These are phyloP conservation scores for Amiota mariae DNA, from an alignment of 2,888 invertebrate species.

Conservation along the genomic window DNA sequence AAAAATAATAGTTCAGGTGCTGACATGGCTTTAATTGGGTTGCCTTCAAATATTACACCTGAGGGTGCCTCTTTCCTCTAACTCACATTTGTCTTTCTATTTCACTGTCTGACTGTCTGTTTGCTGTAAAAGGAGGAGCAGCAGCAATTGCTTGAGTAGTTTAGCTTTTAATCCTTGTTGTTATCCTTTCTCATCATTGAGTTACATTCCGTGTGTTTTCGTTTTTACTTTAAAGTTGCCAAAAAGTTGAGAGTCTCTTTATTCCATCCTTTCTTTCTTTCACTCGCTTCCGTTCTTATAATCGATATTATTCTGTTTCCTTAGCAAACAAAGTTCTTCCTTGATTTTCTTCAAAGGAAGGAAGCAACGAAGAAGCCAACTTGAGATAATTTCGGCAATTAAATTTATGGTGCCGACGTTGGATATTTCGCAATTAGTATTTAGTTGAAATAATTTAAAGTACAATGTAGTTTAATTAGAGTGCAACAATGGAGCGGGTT, in stretches of 20 bases:
- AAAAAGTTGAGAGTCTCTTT: slow-evolving; percentile 25
- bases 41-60: slow-evolving; percentile 43
- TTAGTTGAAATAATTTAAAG: neutral
- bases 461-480: neutral
- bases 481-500: neutral
- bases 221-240: slow-evolving; percentile 40
- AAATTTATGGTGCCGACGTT: slow-evolving; percentile 15
- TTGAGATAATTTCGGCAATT: slow-evolving; percentile 13
- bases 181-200: slow-evolving; percentile 34
- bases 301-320: slow-evolving; percentile 65
- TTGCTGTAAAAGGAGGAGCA: neutral
- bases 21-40: slow-evolving; percentile 63
- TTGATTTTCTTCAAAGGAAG: neutral
- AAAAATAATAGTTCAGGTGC: slow-evolving; percentile 47
- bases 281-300: slow-evolving; percentile 51
- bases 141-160: neutral
- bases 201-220: slow-evolving; percentile 32
- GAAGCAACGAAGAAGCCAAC: too few relatives aligned
- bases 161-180: slow-evolving; percentile 26
- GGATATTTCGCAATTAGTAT: slow-evolving; percentile 5
- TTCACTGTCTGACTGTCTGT: neutral
- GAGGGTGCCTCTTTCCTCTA: slow-evolving; percentile 29
- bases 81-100: neutral
- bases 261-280: neutral
- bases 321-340: slow-evolving; percentile 54